These are phyloP conservation scores for Flabesymbios commensalis DNA, from an alignment of 2,888 invertebrate species.

Conservation along the genomic window DNA sequence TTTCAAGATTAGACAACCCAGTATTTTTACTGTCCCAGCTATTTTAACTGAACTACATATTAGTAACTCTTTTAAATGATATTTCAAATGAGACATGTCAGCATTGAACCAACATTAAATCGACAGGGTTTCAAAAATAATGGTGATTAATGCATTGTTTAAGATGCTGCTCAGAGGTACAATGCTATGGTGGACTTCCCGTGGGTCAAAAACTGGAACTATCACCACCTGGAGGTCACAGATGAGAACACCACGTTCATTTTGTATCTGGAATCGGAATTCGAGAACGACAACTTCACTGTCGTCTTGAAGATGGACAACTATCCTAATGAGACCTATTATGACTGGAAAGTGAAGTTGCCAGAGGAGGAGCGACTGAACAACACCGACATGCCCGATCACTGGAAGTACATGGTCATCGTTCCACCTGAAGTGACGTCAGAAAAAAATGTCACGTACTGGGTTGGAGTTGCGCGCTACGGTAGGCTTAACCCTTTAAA, in stretches of 20 bases:
- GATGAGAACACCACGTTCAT: slow-evolving; percentile 50
- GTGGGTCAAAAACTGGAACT: slow-evolving; percentile 8
- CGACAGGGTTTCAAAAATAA: neutral
- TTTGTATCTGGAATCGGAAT: slow-evolving; percentile 42
- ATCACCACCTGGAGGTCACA: slow-evolving; percentile 45
- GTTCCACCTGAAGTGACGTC: neutral
- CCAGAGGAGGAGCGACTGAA: slow-evolving; percentile 33
- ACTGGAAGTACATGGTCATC: too few relatives aligned
- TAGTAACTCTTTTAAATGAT: too few relatives aligned
- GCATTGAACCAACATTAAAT: slow-evolving; percentile 8
- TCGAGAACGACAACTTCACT: slow-evolving; percentile 33
- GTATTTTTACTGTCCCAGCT: too few relatives aligned
- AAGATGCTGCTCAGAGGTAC: slow-evolving; percentile 3
- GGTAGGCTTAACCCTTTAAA: too few relatives aligned
- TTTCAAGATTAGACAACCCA: too few relatives aligned
- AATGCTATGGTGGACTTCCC: slow-evolving; percentile 1
- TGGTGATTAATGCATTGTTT: neutral
- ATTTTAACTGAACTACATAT: too few relatives aligned
- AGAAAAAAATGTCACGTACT: too few relatives aligned
- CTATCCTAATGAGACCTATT: slow-evolving; percentile 53
- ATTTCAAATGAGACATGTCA: too few relatives aligned
- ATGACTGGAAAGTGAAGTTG: slow-evolving; percentile 42
- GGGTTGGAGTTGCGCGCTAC: too few relatives aligned
- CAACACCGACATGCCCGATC: too few relatives aligned
- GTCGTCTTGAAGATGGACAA: slow-evolving; percentile 37